Conservation (phyloP, 2,797 vertebrate genomes). For the Phoebastria nigripes region DNA sequence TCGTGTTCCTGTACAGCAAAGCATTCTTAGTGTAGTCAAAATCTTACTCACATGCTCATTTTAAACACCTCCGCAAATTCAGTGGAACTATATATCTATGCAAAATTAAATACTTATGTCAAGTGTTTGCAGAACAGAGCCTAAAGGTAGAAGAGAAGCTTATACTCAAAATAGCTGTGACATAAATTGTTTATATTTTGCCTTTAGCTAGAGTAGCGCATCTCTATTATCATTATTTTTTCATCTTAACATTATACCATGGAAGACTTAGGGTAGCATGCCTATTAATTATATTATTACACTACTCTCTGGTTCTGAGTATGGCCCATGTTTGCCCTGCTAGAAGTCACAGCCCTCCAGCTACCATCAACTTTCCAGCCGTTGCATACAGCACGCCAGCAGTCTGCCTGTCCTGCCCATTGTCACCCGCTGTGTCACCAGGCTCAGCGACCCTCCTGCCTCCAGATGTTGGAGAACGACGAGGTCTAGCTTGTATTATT, state of each 20-base stretch:
- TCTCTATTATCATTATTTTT: slow-evolving; percentile 32
- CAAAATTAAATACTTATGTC: slow-evolving; percentile 28
- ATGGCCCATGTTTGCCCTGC: not conserved
- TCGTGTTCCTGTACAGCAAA: not conserved
- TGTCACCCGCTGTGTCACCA: accelerated
- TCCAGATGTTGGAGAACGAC: not conserved
- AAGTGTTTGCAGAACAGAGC: slow-evolving; percentile 11
- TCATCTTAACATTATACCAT: not conserved
- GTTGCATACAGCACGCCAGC: accelerated
- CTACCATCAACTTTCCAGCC: not conserved
- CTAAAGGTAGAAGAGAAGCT: slow-evolving; percentile 6
- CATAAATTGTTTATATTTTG: slow-evolving; percentile 47
- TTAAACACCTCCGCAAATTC: not conserved
- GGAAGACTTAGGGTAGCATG: not conserved
- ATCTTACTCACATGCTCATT: not conserved
- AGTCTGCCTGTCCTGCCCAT: not conserved
- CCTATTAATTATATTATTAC: not conserved
- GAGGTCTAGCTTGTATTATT: not conserved
- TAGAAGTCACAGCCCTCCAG: not conserved
- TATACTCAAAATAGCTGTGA: not conserved
- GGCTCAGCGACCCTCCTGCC: not conserved
- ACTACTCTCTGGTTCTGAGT: not conserved
- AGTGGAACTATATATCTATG: not conserved
- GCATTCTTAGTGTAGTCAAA: not conserved
- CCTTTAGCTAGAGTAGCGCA: not conserved